These are phyloP conservation scores for Idaea aversata DNA, from an alignment of 2,888 invertebrate species.

Conservation along the genomic window DNA sequence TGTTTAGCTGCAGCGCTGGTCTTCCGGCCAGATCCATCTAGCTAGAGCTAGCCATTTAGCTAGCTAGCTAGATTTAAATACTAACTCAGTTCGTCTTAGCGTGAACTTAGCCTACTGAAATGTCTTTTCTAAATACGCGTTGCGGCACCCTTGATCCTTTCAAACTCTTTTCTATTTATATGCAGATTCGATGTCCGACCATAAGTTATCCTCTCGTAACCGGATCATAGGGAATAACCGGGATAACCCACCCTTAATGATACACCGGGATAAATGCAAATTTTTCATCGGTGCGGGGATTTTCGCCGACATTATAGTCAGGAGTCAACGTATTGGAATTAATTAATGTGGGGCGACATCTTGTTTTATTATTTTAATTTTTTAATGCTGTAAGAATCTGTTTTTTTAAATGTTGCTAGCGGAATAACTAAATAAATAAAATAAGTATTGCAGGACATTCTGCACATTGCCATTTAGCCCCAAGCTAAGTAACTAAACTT, in stretches of 20 bases:
- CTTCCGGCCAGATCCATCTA: too few relatives aligned
- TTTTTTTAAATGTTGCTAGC: slow-evolving; percentile 47
- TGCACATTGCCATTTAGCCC: too few relatives aligned
- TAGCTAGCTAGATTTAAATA: too few relatives aligned
- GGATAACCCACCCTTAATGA: slow-evolving; percentile 56
- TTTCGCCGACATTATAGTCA: slow-evolving; percentile 54
- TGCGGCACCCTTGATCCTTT: slow-evolving; percentile 37
- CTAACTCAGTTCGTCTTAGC: too few relatives aligned
- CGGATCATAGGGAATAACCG: slow-evolving; percentile 72
- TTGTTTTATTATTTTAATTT: slow-evolving; percentile 68
- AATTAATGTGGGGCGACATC: slow-evolving; percentile 69
- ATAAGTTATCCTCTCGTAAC: slow-evolving; percentile 75
- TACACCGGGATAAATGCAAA: slow-evolving; percentile 64
- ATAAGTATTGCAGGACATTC: too few relatives aligned
- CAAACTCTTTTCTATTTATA: slow-evolving; percentile 73
- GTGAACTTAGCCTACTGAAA: neutral
- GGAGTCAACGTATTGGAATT: slow-evolving; percentile 66
- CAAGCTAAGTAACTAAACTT: too few relatives aligned
- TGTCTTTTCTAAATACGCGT: neutral
- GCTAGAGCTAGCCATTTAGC: too few relatives aligned
- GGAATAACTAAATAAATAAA: neutral
- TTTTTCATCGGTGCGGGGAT: slow-evolving; percentile 54
- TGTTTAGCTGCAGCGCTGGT: too few relatives aligned
- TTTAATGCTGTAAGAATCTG: slow-evolving; percentile 42
- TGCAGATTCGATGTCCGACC: slow-evolving; percentile 76